Percentiles rank a stretch among this genome's conserved stretches.
Conservation (phyloP, 1,140 invertebrate genomes). For the Tribolium castaneum region DNA sequence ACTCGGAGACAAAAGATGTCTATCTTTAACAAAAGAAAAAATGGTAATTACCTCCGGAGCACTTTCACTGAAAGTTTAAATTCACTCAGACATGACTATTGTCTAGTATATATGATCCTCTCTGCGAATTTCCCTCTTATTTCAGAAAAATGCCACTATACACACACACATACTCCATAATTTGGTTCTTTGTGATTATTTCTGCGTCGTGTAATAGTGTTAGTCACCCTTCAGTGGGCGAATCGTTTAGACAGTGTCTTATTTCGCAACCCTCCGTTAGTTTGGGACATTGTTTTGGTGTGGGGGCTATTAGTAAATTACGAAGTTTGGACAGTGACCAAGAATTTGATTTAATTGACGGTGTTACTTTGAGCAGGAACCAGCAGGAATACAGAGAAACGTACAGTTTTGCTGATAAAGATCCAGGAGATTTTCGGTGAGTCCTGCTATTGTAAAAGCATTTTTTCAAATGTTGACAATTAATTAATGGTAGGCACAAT, state of each 20-base stretch:
- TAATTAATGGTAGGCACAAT: no score
- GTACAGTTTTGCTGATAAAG: conserved; percentile 73
- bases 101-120: conserved; percentile 50
- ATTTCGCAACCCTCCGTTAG: conserved; percentile 62
- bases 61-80: conserved; percentile 56
- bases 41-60: conserved; percentile 46
- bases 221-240: conserved; percentile 41
- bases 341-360: conserved; percentile 72
- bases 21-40: conserved; percentile 41
- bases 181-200: not conserved
- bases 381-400: conserved; percentile 65
- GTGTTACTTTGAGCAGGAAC: conserved; percentile 70
- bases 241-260: conserved; percentile 67
- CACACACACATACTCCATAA: not conserved
- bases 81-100: conserved; percentile 53
- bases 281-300: conserved; percentile 73
- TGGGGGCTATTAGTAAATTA: conserved; percentile 73
- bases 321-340: conserved; percentile 74
- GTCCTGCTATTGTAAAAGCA: not conserved
- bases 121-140: not conserved
- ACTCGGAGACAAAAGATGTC: conserved; percentile 32
- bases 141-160: conserved; percentile 2
- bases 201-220: conserved; percentile 31
- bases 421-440: conserved; percentile 78
- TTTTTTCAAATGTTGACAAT: no score